Conservation (phyloP, 2,888 invertebrate species). For the Polymixis lichenea region DNA sequence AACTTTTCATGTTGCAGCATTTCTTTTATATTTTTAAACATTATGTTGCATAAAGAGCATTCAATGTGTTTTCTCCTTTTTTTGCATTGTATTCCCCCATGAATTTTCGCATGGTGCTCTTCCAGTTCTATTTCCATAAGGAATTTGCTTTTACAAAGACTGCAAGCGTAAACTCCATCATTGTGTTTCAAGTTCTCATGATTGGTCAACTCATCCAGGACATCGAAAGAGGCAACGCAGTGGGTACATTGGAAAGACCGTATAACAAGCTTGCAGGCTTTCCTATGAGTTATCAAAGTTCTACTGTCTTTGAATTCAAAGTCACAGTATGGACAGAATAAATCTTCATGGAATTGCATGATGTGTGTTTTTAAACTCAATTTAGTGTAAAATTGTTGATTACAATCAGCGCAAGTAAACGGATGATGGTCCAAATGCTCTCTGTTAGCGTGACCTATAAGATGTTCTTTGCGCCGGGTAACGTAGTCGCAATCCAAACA, state of each 20-base stretch:
- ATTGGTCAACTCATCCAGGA: conserved; percentile 65
- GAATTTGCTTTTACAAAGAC: conserved; percentile 74
- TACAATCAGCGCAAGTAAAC: conserved; percentile 76
- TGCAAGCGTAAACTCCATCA: conserved; percentile 71
- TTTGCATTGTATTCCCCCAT: conserved; percentile 76
- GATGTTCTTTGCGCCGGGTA: conserved; percentile 74
- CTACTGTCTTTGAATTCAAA: conserved; percentile 69
- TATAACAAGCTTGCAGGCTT: conserved; percentile 68
- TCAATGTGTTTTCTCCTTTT: conserved; percentile 75
- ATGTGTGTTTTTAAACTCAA: conserved; percentile 75
- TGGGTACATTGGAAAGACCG: conserved; percentile 68
- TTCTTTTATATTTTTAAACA: conserved; percentile 72
- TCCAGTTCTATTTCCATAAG: conserved; percentile 67
- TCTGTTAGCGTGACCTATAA: conserved; percentile 77
- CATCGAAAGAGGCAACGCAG: conserved; percentile 76
- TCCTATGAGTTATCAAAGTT: conserved; percentile 68
- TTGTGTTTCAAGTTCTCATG: conserved; percentile 72
- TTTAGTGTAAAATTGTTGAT: conserved; percentile 78
- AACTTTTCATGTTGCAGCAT: conserved; percentile 72
- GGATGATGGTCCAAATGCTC: conserved; percentile 80
- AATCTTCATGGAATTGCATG: conserved; percentile 74
- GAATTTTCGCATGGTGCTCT: conserved; percentile 75
- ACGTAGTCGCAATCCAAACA: conserved; percentile 79
- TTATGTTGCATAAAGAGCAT: conserved; percentile 76
- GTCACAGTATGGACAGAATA: conserved; percentile 76